Base-by-base conservation (phyloP, 2,888 invertebrate genomes). In the Pachliopta kotzebuea region DNA sequence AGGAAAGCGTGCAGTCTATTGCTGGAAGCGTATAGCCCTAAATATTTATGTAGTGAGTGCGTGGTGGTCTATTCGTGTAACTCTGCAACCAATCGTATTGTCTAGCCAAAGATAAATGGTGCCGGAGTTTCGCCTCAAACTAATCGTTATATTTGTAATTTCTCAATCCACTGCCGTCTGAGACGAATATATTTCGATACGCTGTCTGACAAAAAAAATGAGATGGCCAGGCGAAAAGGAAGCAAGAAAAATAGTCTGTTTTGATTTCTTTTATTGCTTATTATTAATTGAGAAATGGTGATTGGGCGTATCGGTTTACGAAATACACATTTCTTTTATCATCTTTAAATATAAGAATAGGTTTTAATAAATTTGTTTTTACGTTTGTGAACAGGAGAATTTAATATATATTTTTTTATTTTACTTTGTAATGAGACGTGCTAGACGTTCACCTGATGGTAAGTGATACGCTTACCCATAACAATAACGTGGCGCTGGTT, bases 121-220 rank as follows among this genome's bases (percentile, higher is more conserved):
- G 76, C 78, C 72, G 74, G 73, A 81, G 79, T 83, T 85, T 82
- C 78, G 72, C 77, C 82, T 76, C 75, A 80, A 86, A 84, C 80
- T 84, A 85, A 86, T 87, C 80, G 77, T 78, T 78, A 74, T 79
- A 77, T 82, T 85, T 79, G 78, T 83, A 79, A 86, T 86, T 84
- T 84, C 85, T 84, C 83, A 84, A 86, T 81, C 76, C 72, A 70
- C 68, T 73, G 70, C 74, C 69, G 80, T 79, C 82, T 78, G 78
- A 76, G 80, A 80, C 80, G 73, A 80, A 88, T 86, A 79, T 75
- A 75, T 80, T 84, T 75, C 71, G 82, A 79, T 76, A 77, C 73
- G 77, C 74, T 69, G 67, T 67, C 71, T 80, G 80, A 77, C 67
- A 64, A 62, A 60, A 57, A 60, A 56, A 37, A 60, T 60, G 56